These are phyloP conservation scores for Orthosia gothica DNA, from an alignment of 2,888 invertebrate species.

Conservation along the genomic window DNA sequence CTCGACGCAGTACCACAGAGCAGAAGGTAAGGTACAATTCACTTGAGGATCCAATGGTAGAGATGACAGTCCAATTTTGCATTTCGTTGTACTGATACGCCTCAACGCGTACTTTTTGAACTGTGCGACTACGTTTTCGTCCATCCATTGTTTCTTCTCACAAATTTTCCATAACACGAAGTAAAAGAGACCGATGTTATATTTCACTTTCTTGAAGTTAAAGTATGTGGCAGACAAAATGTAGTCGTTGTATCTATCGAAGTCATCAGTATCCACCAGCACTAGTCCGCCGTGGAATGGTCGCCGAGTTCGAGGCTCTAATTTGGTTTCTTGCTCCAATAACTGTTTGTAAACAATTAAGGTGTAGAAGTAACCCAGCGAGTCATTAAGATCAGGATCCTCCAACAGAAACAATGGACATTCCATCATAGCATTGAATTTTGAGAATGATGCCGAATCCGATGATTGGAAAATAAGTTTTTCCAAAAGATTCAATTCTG, in stretches of 20 bases:
- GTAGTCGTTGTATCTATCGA: constrained; percentile 78
- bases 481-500: constrained; percentile 70
- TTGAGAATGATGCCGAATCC: constrained; percentile 46
- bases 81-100: constrained; percentile 70
- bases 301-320: constrained; percentile 75
- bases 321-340: constrained; percentile 59
- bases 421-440: constrained; percentile 73
- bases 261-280: constrained; percentile 70
- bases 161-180: constrained; percentile 76
- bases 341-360: constrained; percentile 75
- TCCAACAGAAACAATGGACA: constrained; percentile 74
- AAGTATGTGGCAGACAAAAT: constrained; percentile 78
- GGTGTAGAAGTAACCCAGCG: constrained; percentile 78
- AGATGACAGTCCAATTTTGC: constrained; percentile 73
- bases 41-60: constrained; percentile 73
- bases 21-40: constrained; percentile 68
- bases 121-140: constrained; percentile 73
- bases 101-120: constrained; percentile 74
- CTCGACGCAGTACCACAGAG: constrained; percentile 77
- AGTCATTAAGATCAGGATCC: constrained; percentile 71
- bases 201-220: constrained; percentile 72
- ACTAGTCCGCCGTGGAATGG: constrained; percentile 76
- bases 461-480: constrained; percentile 63
- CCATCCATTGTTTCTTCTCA: constrained; percentile 79
- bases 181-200: constrained; percentile 75